phyloP scores from a whole-genome alignment of 2,888 invertebrate species.

The Coronaproctus castanopsis region DNA sequence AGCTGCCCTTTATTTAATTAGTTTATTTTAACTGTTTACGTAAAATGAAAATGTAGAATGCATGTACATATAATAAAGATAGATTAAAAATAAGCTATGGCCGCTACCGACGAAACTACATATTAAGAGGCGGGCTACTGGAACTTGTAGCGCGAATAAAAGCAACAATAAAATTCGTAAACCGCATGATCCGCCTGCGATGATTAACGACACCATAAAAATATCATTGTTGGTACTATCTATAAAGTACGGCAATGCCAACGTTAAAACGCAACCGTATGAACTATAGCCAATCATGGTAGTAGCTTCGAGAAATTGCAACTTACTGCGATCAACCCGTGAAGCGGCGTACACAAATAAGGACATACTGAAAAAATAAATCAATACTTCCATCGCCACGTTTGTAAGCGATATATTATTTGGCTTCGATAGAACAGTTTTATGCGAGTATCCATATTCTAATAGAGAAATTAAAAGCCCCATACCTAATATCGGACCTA shows the following conservation, averaged over 20 bases:
- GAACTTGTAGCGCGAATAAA: conserved; percentile 28
- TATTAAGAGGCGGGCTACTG: conserved; percentile 30
- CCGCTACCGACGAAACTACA: conserved; percentile 29
- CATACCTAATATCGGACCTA: conserved; percentile 28
- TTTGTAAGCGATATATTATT: conserved; percentile 1
- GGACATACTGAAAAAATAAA: conserved; percentile 5
- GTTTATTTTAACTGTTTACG: not conserved
- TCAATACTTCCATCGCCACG: conserved; percentile 2
- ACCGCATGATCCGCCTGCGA: conserved; percentile 31
- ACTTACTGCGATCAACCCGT: conserved; percentile 2
- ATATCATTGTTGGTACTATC: conserved; percentile 28
- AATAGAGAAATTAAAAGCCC: conserved; percentile 25
- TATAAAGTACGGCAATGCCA: conserved; percentile 27
- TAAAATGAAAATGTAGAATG: conserved; percentile 32
- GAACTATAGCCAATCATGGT: conserved; percentile 30
- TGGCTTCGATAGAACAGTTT: not conserved
- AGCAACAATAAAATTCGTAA: conserved; percentile 29
- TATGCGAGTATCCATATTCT: conserved; percentile 8
- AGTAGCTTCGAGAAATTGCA: conserved; percentile 8
- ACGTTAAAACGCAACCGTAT: conserved; percentile 30
- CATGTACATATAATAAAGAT: conserved; percentile 33
- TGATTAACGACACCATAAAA: conserved; percentile 28
- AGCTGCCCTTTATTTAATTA: no score
- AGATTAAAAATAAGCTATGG: conserved; percentile 31
- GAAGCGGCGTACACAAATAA: conserved; percentile 7